These are phyloP conservation scores for Diglossa cyanea DNA, from an alignment of 2,797 vertebrate genomes.

Conservation along the genomic window DNA sequence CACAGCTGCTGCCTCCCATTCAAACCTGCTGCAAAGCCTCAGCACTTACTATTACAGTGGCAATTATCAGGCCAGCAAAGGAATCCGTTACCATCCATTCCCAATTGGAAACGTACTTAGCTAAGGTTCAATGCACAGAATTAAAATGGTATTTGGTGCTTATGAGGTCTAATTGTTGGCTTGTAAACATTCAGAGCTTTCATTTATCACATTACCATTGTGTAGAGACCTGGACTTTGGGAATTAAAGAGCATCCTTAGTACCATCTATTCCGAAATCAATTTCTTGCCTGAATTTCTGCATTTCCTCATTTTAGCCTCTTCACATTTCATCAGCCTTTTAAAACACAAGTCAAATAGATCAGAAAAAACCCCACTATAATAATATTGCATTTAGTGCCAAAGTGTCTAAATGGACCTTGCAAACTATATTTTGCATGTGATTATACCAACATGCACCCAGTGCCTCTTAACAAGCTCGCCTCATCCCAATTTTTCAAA, in stretches of 20 bases:
- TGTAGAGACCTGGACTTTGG: conserved; percentile 33
- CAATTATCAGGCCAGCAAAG: conserved; percentile 54
- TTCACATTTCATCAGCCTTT: conserved; percentile 40
- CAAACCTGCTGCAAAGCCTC: conserved; percentile 22
- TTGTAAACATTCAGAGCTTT: conserved; percentile 66
- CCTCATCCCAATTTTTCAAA: conserved; percentile 11
- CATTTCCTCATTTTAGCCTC: conserved; percentile 2
- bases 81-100: conserved; percentile 54
- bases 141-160: conserved; percentile 69
- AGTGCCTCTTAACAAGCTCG: background rate
- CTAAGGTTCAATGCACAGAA: conserved; percentile 69
- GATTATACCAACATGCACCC: background rate
- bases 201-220: conserved; percentile 66
- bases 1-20: conserved; percentile 45
- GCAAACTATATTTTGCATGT: background rate
- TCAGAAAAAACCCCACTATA: background rate
- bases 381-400: conserved; percentile 16
- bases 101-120: conserved; percentile 60
- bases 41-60: conserved; percentile 5
- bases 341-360: conserved; percentile 31
- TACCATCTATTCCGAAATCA: conserved; percentile 39
- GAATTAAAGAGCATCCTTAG: conserved; percentile 48
- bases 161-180: conserved; percentile 69
- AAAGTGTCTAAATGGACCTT: conserved; percentile 21
- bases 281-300: conserved; percentile 8